Base-by-base conservation (phyloP, 1,140 invertebrate species). In the Drosophila mayri region DNA sequence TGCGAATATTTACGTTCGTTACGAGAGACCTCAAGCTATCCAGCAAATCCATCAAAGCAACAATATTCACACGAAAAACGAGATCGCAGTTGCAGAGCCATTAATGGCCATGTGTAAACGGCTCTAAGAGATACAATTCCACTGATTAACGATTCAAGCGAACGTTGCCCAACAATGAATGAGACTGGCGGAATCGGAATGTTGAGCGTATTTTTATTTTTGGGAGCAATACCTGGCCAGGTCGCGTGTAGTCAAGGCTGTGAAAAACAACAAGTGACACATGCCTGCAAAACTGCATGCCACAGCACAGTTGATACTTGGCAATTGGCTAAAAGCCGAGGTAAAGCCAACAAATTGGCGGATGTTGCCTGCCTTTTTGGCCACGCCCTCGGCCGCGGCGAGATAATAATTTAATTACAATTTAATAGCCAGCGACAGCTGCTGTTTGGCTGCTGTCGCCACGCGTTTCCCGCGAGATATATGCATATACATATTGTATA, bases 341-440 rank as follows among this genome's bases (percentile, higher is more conserved):
- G 35, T 46, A 66, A 81, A 63, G 30, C 58, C 58, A 55, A 82
- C 64, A 66, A 83, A 83, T 83, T 79, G 61, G 81, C 81, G 81
- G 81, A 84, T 85, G 76, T 80, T 80, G 81, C 66, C 71, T 84
- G 76, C 76, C 64, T 76, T 63, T 37, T 20, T 50, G 40, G 49
- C 47, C 72, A 68, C 73, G 67, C 81, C 76, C 58, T 32, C 40
- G 25, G 30, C 52, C 44, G 7, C 61, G 43, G 60, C 73, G 63
- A 85, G 76, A 85, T 85, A 85, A 85, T 85, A 81, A 77, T 85
- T 80, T 85, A 85, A 85, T 85, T 85, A 70, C 81, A 85, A 80
- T 80, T 77, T 85, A 76, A 83, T 83, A 62, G 76, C 65, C 74
- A 60, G 43, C 68, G 75, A 83, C 76, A 79, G 64, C 61, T 78